phyloP scores from a whole-genome alignment of 2,888 invertebrate genomes.

The Melitaea athalia region DNA sequence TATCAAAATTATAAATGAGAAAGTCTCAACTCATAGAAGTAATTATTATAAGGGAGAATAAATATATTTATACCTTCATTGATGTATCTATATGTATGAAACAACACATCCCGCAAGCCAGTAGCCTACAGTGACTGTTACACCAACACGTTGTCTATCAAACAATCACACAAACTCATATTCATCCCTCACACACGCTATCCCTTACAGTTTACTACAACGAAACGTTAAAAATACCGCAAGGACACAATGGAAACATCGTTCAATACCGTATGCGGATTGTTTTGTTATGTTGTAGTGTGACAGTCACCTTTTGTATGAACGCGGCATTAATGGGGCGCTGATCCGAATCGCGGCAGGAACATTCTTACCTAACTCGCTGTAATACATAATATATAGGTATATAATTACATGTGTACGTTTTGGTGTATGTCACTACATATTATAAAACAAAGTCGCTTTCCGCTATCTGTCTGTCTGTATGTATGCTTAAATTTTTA shows the following conservation, averaged over 20 bases:
- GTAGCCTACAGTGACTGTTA: too few relatives aligned
- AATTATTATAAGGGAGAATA: too few relatives aligned
- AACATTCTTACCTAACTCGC: background rate
- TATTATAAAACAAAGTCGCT: too few relatives aligned
- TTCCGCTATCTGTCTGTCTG: too few relatives aligned
- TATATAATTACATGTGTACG: background rate
- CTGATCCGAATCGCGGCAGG: constrained; percentile 30
- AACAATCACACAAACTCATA: background rate
- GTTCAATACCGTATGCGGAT: constrained; percentile 36
- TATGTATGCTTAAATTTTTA: too few relatives aligned
- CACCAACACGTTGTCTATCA: background rate
- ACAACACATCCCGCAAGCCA: too few relatives aligned
- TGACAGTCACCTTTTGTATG: constrained; percentile 40
- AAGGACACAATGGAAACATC: constrained; percentile 20
- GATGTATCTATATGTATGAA: too few relatives aligned
- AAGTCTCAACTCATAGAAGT: too few relatives aligned
- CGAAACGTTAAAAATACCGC: background rate
- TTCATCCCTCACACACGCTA: background rate
- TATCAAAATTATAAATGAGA: background rate
- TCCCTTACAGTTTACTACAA: background rate
- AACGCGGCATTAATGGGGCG: constrained; percentile 31
- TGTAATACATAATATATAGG: background rate
- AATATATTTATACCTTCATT: too few relatives aligned
- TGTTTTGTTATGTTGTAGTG: constrained; percentile 40
- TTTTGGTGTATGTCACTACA: too few relatives aligned